Evolutionary conservation across 2,888 invertebrate genomes (phyloP).

Genomic region (Limnephilus rhombicus): DNA sequence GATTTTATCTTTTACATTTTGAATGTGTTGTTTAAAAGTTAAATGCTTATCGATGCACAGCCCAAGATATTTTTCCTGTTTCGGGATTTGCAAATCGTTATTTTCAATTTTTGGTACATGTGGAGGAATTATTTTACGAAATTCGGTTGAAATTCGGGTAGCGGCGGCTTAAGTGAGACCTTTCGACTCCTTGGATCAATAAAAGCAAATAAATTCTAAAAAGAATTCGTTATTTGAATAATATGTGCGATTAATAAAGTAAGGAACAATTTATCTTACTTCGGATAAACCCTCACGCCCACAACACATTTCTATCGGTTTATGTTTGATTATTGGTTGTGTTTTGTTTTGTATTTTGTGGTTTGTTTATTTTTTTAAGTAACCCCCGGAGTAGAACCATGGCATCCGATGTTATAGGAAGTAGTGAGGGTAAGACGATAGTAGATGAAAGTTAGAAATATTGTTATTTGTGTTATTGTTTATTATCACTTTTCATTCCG

Average conservation of each 20-base stretch:
- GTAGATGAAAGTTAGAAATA: background rate
- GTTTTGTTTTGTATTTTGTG: background rate
- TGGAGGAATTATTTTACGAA: too few relatives aligned
- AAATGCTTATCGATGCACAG: too few relatives aligned
- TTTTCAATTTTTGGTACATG: too few relatives aligned
- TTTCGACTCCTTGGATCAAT: too few relatives aligned
- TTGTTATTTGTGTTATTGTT: background rate
- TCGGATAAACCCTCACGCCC: background rate
- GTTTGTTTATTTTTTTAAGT: background rate
- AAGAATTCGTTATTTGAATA: too few relatives aligned
- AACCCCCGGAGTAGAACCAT: background rate
- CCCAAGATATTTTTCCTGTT: too few relatives aligned
- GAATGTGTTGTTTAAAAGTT: too few relatives aligned
- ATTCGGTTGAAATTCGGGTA: too few relatives aligned
- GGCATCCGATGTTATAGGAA: background rate
- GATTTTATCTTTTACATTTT: too few relatives aligned
- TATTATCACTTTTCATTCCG: background rate
- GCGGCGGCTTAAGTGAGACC: too few relatives aligned
- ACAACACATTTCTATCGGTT: background rate
- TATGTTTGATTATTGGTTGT: background rate
- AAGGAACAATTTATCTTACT: background rate
- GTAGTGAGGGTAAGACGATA: background rate
- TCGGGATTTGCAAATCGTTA: too few relatives aligned
- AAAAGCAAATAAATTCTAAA: too few relatives aligned
- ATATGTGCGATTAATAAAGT: background rate